phyloP scores from a whole-genome alignment of 2,888 invertebrate species.

The Magallana nippona region DNA sequence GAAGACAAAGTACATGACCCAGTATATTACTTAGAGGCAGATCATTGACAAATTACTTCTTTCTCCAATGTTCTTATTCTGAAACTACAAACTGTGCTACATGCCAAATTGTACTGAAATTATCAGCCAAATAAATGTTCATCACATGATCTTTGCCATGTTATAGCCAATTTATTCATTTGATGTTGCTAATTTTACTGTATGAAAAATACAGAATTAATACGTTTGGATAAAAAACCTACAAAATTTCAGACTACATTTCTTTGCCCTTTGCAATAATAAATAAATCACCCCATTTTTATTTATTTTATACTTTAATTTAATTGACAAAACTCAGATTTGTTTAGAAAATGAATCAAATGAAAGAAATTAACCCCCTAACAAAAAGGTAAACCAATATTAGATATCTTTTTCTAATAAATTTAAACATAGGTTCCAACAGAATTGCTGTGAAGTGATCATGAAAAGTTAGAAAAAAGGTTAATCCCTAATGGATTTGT shows the following conservation, averaged over 20 bases:
- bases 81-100: not conserved
- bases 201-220: not conserved
- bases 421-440: too few relatives aligned
- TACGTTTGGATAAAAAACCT: not conserved
- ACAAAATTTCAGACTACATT: not conserved
- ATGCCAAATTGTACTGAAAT: not conserved
- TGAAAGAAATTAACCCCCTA: not conserved
- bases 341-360: not conserved
- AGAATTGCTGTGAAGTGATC: not conserved
- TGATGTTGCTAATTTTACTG: constrained; percentile 10
- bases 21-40: not conserved
- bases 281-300: too few relatives aligned
- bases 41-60: not conserved
- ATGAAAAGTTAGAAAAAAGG: not conserved
- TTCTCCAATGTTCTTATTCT: not conserved
- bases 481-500: constrained; percentile 22
- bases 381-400: not conserved
- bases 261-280: not conserved
- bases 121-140: constrained; percentile 5
- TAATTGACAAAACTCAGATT: too few relatives aligned
- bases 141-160: not conserved
- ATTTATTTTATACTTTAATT: too few relatives aligned
- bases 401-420: too few relatives aligned
- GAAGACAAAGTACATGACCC: not conserved
- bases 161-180: not conserved